phyloP scores from a whole-genome alignment of 2,797 vertebrate genomes.

The Sebastes trivittatus region DNA sequence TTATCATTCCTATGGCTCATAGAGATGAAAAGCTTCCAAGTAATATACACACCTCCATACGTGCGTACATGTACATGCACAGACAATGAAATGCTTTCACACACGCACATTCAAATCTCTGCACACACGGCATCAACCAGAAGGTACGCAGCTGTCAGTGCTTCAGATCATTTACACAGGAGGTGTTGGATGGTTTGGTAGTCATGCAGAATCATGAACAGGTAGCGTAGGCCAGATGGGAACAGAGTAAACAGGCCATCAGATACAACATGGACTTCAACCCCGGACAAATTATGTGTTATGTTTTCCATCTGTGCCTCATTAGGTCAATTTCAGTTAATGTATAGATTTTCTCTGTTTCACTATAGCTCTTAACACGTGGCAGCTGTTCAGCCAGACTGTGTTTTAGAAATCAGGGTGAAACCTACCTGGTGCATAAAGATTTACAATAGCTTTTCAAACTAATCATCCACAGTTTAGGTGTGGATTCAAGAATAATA shows the following conservation, averaged over 20 bases:
- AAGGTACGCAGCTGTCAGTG: neutral
- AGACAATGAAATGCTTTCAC: neutral
- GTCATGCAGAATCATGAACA: slow-evolving; percentile 1
- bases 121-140: neutral
- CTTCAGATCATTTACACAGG: neutral
- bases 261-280: slow-evolving; percentile 35
- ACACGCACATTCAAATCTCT: neutral
- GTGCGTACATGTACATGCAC: neutral
- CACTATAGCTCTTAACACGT: slow-evolving; percentile 26
- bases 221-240: neutral
- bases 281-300: slow-evolving; percentile 12
- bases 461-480: slow-evolving; percentile 37
- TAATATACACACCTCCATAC: slow-evolving; percentile 2
- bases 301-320: slow-evolving; percentile 57
- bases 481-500: slow-evolving; percentile 16
- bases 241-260: slow-evolving; percentile 25
- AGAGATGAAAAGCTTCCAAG: slow-evolving; percentile 25
- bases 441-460: slow-evolving; percentile 45
- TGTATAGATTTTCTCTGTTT: slow-evolving; percentile 37
- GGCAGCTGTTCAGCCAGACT: slow-evolving; percentile 41
- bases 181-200: neutral
- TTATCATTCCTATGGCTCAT: slow-evolving; percentile 49
- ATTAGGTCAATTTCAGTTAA: slow-evolving; percentile 45
- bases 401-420: slow-evolving; percentile 18
- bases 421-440: slow-evolving; percentile 21